Conservation (phyloP, 2,888 invertebrate species). For the Pardosa pseudoannulata region DNA sequence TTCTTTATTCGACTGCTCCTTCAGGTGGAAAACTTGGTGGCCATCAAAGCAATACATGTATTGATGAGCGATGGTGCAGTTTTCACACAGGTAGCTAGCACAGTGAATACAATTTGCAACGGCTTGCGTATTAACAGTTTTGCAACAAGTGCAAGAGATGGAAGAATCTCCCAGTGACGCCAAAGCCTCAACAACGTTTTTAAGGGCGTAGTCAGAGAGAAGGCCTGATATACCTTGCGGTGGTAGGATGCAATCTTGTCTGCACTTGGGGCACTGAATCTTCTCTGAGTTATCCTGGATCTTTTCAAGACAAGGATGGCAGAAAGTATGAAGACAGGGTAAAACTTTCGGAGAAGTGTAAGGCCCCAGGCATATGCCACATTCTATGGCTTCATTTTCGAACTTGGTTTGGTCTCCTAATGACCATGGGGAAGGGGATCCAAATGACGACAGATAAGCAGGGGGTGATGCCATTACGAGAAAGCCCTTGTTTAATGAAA, state of each 20-base stretch:
- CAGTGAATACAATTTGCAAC: conserved; percentile 98
- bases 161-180: conserved; percentile 77
- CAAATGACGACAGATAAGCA: conserved; percentile 71
- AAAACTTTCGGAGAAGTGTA: conserved; percentile 70
- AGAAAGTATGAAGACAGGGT: conserved; percentile 85
- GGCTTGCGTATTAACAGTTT: conserved; percentile 94
- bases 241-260: conserved; percentile 77
- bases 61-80: conserved; percentile 96
- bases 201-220: conserved; percentile 83
- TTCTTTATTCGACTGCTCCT: conserved; percentile 75
- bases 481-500: conserved; percentile 54
- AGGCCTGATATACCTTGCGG: conserved; percentile 83
- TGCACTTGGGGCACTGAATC: conserved; percentile 85
- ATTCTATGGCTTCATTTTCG: conserved; percentile 63
- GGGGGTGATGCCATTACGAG: conserved; percentile 73
- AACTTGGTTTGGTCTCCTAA: conserved; percentile 70
- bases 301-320: conserved; percentile 88
- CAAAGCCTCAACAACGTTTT: conserved; percentile 78
- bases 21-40: conserved; percentile 86
- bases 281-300: conserved; percentile 84
- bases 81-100: conserved; percentile 95
- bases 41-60: conserved; percentile 99
- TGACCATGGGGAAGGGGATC: conserved; percentile 66
- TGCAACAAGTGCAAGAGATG: conserved; percentile 92
- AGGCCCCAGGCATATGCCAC: conserved; percentile 67